Conservation (phyloP, 2,888 invertebrate genomes). For the Holacanthella duospinosa region DNA sequence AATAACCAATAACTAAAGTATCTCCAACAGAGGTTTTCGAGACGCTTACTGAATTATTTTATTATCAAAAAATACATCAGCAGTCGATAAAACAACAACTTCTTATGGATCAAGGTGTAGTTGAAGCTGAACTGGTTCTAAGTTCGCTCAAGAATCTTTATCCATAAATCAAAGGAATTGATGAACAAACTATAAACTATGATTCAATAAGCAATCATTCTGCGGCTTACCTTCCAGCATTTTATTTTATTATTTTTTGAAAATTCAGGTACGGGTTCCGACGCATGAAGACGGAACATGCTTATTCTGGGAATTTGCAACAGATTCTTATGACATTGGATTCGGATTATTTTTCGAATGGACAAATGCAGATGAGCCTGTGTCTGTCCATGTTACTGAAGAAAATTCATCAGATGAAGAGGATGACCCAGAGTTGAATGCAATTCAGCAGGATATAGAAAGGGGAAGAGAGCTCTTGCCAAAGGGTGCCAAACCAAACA, state of each 20-base stretch:
- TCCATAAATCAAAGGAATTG: too few relatives aligned
- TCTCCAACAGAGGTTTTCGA: not conserved
- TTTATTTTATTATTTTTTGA: too few relatives aligned
- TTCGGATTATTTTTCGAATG: conserved; percentile 99
- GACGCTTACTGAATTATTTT: not conserved
- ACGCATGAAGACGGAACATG: conserved; percentile 87
- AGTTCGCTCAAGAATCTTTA: too few relatives aligned
- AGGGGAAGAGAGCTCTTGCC: conserved; percentile 34
- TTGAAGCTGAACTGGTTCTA: too few relatives aligned
- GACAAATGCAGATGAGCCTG: conserved; percentile 74
- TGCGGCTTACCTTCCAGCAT: too few relatives aligned
- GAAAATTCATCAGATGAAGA: conserved; percentile 61
- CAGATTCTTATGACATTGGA: conserved; percentile 93
- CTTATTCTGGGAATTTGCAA: conserved; percentile 98
- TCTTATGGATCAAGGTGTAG: too few relatives aligned
- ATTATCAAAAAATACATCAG: too few relatives aligned
- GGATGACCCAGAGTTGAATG: conserved; percentile 51
- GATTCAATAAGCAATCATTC: too few relatives aligned
- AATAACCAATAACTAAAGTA: not conserved
- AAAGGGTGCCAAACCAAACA: conserved; percentile 36
- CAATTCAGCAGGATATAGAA: conserved; percentile 37
- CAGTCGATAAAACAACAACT: too few relatives aligned
- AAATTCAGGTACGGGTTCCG: conserved; percentile 69
- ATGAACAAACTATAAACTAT: too few relatives aligned
- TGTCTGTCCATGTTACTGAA: conserved; percentile 91